Evolutionary conservation across 2,113 vertebrate genomes (phyloP).

Genomic region (Epinephelus cyanopodus): DNA sequence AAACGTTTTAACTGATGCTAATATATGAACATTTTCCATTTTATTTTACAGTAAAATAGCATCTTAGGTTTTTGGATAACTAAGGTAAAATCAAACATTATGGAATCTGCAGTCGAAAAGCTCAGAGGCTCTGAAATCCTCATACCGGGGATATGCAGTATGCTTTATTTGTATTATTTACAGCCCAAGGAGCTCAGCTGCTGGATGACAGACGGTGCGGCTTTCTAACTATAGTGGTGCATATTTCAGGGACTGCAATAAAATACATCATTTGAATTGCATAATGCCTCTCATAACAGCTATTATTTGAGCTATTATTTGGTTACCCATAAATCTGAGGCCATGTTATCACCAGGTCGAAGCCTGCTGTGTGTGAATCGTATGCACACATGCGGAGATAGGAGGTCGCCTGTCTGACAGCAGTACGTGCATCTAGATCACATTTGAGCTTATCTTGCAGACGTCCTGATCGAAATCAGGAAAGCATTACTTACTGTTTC

Average conservation of each 20-base stretch:
- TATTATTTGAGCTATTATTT: constrained; percentile 58
- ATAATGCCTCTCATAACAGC: constrained; percentile 47
- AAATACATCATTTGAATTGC: constrained; percentile 57
- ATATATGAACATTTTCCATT: not conserved
- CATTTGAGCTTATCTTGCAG: constrained; percentile 1
- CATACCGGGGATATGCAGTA: constrained; percentile 1
- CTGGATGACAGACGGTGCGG: constrained; percentile 29
- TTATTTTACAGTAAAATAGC: not conserved
- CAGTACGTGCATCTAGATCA: constrained; percentile 17
- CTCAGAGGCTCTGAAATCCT: constrained; percentile 3
- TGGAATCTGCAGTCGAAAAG: not conserved
- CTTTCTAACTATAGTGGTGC: constrained; percentile 29
- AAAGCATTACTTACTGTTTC: not conserved
- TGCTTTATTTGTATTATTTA: constrained; percentile 46
- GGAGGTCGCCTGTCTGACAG: not conserved
- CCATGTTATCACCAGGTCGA: constrained; percentile 20
- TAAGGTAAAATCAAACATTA: not conserved
- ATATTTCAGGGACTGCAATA: constrained; percentile 60
- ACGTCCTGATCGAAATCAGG: not conserved
- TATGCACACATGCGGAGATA: constrained; percentile 28
- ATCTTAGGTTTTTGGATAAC: not conserved
- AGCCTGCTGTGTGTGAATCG: constrained; percentile 18
- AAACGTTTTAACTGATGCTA: not conserved
- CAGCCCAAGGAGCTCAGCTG: constrained; percentile 29
- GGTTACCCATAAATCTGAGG: constrained; percentile 37